A percentile compares a stretch with the other conserved stretches of the same genome.
Conservation (phyloP, 1,140 invertebrate species). For the Rhagoletis pomonella region DNA sequence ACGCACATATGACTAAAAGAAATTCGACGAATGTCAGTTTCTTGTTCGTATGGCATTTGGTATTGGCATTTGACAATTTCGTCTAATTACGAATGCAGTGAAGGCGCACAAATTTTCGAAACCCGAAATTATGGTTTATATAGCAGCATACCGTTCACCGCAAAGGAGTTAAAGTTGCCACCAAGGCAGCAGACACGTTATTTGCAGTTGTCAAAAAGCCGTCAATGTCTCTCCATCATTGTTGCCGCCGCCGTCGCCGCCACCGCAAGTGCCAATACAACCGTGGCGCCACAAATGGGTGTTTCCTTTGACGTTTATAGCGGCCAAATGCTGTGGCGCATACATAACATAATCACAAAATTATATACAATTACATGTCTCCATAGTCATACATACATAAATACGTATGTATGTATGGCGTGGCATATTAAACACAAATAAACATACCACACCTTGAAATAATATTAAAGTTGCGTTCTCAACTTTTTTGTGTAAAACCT, state of each 20-base stretch:
- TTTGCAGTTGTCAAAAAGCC: conserved; percentile 16
- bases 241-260: not conserved
- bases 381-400: not conserved
- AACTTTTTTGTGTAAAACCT: no score
- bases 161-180: conserved; percentile 34
- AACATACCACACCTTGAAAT: no score
- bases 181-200: conserved; percentile 10
- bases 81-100: conserved; percentile 52
- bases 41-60: not conserved
- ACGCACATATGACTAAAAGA: not conserved
- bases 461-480: no score
- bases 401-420: no score
- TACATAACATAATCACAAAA: conserved; percentile 10
- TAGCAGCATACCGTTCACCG: not conserved
- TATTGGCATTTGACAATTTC: conserved; percentile 52
- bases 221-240: not conserved
- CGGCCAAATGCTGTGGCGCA: not conserved
- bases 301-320: conserved; percentile 43
- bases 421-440: no score
- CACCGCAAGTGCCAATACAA: not conserved
- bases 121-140: not conserved
- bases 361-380: not conserved
- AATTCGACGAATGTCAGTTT: not conserved
- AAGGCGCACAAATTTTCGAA: conserved; percentile 29
- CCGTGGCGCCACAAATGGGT: conserved; percentile 17